Percentiles rank a stretch among this genome's conserved stretches.
phyloP scores from a whole-genome alignment of 2,888 invertebrate genomes.

The Cataglyphis livida region DNA sequence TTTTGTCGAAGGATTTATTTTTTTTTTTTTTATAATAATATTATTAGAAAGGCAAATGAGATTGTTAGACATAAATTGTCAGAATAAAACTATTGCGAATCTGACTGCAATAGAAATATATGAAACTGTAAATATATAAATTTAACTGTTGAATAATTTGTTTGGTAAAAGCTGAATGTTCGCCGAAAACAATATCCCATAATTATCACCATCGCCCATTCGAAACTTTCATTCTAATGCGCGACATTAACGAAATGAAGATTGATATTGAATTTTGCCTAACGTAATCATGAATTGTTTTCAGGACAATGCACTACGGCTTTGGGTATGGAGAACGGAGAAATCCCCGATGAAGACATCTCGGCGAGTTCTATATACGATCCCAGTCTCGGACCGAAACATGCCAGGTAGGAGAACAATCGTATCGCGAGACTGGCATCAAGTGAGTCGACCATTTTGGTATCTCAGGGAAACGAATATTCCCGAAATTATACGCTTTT shows the following conservation, averaged over 20 bases:
- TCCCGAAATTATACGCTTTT: constrained; percentile 1
- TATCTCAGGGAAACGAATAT: constrained; percentile 58
- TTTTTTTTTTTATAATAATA: constrained; percentile 37
- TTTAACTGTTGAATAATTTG: constrained; percentile 1
- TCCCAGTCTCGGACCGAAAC: constrained; percentile 83
- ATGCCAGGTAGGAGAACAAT: constrained; percentile 83
- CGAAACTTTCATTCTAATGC: constrained; percentile 30
- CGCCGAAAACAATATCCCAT: not conserved
- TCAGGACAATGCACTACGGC: constrained; percentile 83
- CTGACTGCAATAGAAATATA: not conserved
- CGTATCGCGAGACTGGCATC: constrained; percentile 67
- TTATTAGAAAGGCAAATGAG: constrained; percentile 13
- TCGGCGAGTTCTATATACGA: constrained; percentile 84
- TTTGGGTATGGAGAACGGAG: constrained; percentile 84
- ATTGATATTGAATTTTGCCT: constrained; percentile 66
- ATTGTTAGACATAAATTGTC: not conserved
- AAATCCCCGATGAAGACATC: constrained; percentile 85
- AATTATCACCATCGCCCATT: constrained; percentile 1
- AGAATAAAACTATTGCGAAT: not conserved
- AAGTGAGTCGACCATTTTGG: constrained; percentile 55
- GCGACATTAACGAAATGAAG: constrained; percentile 52
- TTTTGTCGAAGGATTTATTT: constrained; percentile 59
- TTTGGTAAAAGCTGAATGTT: constrained; percentile 12
- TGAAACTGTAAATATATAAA: not conserved
- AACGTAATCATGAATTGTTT: constrained; percentile 76